Conservation (phyloP, 2,113 vertebrate species). For the Gila orcuttii region DNA sequence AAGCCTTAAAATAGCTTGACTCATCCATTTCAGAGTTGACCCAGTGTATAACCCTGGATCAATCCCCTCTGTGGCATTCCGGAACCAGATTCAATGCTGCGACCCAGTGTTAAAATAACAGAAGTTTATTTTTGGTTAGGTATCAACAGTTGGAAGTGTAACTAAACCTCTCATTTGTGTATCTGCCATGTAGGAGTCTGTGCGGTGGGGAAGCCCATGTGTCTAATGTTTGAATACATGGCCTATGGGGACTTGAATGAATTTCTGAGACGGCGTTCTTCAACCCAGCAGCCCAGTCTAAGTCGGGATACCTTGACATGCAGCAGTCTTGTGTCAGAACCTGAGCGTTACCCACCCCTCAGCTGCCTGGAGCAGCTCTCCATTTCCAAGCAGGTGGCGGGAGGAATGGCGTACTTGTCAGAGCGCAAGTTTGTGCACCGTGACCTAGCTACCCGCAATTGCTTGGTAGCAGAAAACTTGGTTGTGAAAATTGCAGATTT, state of each 20-base stretch:
- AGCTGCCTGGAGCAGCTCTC: conserved; percentile 87
- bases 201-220: conserved; percentile 96
- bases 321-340: conserved; percentile 70
- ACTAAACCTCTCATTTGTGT: conserved; percentile 22
- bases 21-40: conserved; percentile 29
- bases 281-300: conserved; percentile 77
- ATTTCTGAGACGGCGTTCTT: conserved; percentile 86
- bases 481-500: conserved; percentile 98
- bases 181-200: conserved; percentile 85
- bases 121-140: conserved; percentile 29
- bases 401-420: conserved; percentile 94
- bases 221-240: conserved; percentile 98
- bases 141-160: not conserved
- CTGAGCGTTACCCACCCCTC: conserved; percentile 67
- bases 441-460: conserved; percentile 95
- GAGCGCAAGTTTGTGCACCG: conserved; percentile 98
- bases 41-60: conserved; percentile 5
- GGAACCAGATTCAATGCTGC: conserved; percentile 18
- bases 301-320: conserved; percentile 73
- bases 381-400: conserved; percentile 91
- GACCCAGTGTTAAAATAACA: conserved; percentile 20
- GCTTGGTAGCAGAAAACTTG: conserved; percentile 91
- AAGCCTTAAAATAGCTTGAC: conserved; percentile 45
- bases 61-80: conserved; percentile 14
- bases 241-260: conserved; percentile 94